Evolutionary conservation across 2,888 invertebrate species (phyloP).

Genomic region (Anarsia innoxiella): DNA sequence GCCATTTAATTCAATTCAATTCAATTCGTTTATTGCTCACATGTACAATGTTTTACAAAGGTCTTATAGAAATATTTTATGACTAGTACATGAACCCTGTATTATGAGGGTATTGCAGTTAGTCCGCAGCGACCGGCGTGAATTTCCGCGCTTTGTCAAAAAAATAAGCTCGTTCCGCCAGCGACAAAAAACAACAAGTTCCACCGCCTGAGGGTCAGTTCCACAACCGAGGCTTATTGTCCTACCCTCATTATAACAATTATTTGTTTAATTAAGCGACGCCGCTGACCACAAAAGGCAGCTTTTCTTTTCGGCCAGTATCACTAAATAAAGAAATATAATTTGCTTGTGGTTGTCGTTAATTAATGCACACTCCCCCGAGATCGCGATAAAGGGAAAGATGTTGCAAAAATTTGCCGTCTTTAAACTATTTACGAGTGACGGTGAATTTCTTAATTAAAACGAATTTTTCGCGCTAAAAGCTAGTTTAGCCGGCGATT

Average conservation of each 20-base stretch:
- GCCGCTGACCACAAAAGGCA: slow-evolving; percentile 31
- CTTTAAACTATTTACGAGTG: slow-evolving; percentile 22
- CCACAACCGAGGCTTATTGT: slow-evolving; percentile 30
- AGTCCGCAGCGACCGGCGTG: no score
- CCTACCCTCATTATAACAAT: slow-evolving; percentile 37
- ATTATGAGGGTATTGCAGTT: no score
- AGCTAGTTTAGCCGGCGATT: slow-evolving; percentile 53
- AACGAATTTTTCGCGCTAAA: slow-evolving; percentile 43
- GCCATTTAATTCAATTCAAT: no score
- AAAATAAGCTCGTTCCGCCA: slow-evolving; percentile 5
- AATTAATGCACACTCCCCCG: slow-evolving; percentile 5
- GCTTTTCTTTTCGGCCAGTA: slow-evolving; percentile 23
- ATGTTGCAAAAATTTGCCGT: slow-evolving; percentile 1
- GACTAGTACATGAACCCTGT: no score
- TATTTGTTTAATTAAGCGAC: slow-evolving; percentile 48
- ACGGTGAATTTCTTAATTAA: slow-evolving; percentile 62
- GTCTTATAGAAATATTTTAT: no score
- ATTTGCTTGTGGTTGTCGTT: slow-evolving; percentile 4
- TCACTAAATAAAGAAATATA: background rate
- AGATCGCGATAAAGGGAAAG: slow-evolving; percentile 1
- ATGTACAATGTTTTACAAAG: no score
- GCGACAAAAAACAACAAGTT: slow-evolving; percentile 3
- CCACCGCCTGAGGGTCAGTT: slow-evolving; percentile 18
- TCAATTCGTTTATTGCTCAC: no score
- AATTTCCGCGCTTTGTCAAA: no score